A percentile compares a stretch with the other conserved stretches of the same genome.
Conservation (phyloP, 2,888 invertebrate species). For the Drosophila seclusa region DNA sequence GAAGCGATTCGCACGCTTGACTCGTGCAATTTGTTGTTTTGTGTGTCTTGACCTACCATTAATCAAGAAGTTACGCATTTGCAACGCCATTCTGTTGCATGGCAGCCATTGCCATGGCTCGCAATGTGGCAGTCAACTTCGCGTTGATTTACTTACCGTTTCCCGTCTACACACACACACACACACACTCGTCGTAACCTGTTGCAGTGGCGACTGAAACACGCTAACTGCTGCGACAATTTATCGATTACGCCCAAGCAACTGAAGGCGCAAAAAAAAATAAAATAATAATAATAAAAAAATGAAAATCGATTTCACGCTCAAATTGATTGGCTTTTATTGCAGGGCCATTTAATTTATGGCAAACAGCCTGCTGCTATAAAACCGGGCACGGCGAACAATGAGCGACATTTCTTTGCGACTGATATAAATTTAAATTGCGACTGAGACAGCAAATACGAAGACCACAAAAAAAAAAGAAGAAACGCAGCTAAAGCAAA, state of each 20-base stretch:
- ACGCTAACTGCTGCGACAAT: conserved; percentile 40
- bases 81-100: conserved; percentile 49
- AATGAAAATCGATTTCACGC: conserved; percentile 78
- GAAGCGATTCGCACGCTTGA: conserved; percentile 16
- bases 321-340: conserved; percentile 78
- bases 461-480: conserved; percentile 2
- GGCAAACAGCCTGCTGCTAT: conserved; percentile 44
- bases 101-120: conserved; percentile 16
- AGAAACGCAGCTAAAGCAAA: conserved; percentile 37
- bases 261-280: background rate
- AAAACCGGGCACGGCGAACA: conserved; percentile 52
- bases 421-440: conserved; percentile 77
- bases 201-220: conserved; percentile 51
- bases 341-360: conserved; percentile 74
- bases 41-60: conserved; percentile 35
- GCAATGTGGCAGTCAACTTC: conserved; percentile 8
- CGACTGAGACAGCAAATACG: conserved; percentile 22
- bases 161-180: conserved; percentile 5
- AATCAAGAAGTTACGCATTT: conserved; percentile 58
- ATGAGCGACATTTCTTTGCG: conserved; percentile 59
- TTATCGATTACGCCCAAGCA: conserved; percentile 56
- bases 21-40: conserved; percentile 13
- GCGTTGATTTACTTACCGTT: conserved; percentile 43
- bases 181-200: conserved; percentile 46
- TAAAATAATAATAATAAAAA: background rate